phyloP scores from a whole-genome alignment of 2,113 vertebrate species.

The Tychaedon coryphoeus region DNA sequence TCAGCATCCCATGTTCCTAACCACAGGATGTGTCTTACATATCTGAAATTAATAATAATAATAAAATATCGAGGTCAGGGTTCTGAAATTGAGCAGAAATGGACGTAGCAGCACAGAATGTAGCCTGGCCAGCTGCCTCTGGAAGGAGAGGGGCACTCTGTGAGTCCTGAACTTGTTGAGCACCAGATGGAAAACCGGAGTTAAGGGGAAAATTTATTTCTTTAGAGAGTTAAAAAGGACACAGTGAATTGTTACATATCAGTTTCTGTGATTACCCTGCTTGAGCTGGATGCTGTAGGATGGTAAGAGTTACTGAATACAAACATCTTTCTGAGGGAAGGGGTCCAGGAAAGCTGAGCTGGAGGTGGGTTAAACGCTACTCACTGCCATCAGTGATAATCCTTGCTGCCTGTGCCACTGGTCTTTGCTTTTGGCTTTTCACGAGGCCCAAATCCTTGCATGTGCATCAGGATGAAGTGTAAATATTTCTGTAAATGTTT shows the following conservation, averaged over 20 bases:
- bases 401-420: neutral
- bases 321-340: neutral
- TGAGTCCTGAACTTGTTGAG: neutral
- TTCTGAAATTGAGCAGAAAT: neutral
- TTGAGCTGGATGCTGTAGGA: neutral
- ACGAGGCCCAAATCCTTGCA: neutral
- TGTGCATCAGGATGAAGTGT: neutral
- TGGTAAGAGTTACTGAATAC: neutral
- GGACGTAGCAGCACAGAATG: neutral
- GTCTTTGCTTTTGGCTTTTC: neutral
- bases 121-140: neutral
- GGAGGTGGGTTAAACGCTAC: neutral
- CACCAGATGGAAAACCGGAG: neutral
- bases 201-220: neutral
- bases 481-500: neutral
- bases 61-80: neutral
- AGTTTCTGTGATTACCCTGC: neutral
- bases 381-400: neutral
- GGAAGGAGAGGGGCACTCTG: rapidly evolving
- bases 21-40: neutral
- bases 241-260: neutral
- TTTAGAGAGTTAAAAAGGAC: neutral
- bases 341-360: neutral
- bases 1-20: neutral
- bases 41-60: neutral